Evolutionary conservation across 2,797 vertebrate genomes (phyloP).

Genomic region (Lophotriccus pileatus): DNA sequence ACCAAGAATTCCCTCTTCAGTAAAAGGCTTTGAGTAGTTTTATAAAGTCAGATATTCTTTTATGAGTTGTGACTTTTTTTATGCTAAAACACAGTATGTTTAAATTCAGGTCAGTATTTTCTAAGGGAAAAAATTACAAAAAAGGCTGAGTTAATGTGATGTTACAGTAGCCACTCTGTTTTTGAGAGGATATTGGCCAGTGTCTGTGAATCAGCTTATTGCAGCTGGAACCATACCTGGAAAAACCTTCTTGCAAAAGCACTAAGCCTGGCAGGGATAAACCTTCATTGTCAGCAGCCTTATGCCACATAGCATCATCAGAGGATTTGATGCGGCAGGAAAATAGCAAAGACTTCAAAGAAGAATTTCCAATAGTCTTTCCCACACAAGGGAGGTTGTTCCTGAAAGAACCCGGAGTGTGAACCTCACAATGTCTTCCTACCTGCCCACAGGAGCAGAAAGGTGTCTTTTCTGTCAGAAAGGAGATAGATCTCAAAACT

Average conservation of each 20-base stretch:
- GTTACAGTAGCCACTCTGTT: conserved; percentile 2
- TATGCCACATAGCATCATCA: neutral
- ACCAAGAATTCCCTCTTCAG: conserved; percentile 75
- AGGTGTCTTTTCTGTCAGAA: neutral
- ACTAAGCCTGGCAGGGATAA: neutral
- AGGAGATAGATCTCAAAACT: neutral
- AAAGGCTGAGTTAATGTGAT: neutral
- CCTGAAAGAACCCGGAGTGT: fast-evolving
- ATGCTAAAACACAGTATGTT: conserved; percentile 61
- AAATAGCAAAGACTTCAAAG: neutral
- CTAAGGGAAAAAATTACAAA: conserved; percentile 7
- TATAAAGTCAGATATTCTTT: conserved; percentile 74
- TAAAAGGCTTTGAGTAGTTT: conserved; percentile 74
- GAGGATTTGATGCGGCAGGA: neutral
- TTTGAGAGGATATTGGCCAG: conserved; percentile 31
- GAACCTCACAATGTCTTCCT: neutral
- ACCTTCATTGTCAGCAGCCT: neutral
- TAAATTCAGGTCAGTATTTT: conserved; percentile 64
- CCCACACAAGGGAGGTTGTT: fast-evolving
- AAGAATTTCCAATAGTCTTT: neutral
- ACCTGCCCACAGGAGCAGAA: neutral
- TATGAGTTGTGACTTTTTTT: conserved; percentile 70
- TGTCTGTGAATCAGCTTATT: neutral
- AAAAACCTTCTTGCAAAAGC: neutral
- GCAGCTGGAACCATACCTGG: neutral